Evolutionary conservation across 1,140 invertebrate genomes (phyloP).

Genomic region (Nymphalis io): DNA sequence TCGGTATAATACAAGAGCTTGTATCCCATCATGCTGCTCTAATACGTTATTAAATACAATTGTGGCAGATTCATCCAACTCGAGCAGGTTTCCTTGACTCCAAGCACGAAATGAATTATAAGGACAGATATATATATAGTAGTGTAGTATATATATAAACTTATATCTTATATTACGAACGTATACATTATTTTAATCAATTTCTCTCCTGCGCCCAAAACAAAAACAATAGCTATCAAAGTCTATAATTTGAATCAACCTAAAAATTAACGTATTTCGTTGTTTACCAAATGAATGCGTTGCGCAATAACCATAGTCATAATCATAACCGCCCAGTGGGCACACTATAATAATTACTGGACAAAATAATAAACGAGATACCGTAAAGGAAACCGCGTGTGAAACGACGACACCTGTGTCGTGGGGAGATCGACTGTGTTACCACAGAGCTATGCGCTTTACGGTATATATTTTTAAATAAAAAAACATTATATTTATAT

Average conservation of each 20-base stretch:
- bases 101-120: no score
- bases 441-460: conserved; percentile 38
- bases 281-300: conserved; percentile 4
- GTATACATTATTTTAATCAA: background rate
- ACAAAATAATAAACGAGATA: conserved; percentile 22
- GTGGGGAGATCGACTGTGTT: conserved; percentile 31
- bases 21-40: no score
- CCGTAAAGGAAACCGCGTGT: conserved; percentile 11
- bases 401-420: conserved; percentile 20
- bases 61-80: no score
- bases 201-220: background rate
- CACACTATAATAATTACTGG: conserved; percentile 11
- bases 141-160: no score
- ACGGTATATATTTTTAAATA: background rate
- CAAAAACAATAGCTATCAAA: background rate
- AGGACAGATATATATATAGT: no score
- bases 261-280: conserved; percentile 3
- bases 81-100: no score
- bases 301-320: conserved; percentile 8
- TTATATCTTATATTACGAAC: background rate
- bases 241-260: background rate
- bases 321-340: conserved; percentile 17
- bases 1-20: no score
- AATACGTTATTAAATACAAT: no score
- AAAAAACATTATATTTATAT: background rate